Conservation (phyloP, 2,113 vertebrate genomes). For the Daboia siamensis region DNA sequence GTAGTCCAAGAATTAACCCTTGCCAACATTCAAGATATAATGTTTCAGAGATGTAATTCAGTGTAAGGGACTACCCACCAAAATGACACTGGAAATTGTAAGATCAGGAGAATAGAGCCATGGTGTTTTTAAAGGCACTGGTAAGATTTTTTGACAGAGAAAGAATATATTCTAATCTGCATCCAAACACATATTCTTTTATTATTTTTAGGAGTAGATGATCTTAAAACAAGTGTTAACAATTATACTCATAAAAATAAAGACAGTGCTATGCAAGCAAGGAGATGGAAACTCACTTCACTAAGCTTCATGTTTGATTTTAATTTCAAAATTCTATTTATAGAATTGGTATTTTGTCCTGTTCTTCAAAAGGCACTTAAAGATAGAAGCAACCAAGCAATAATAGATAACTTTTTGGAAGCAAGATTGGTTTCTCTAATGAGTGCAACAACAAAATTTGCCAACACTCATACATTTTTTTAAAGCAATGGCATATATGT, state of each 20-base stretch:
- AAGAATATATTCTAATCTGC: conserved; percentile 19
- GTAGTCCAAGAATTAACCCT: neutral
- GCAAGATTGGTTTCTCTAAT: conserved; percentile 39
- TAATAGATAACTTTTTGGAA: conserved; percentile 25
- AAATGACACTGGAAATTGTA: neutral
- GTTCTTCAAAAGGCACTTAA: conserved; percentile 43
- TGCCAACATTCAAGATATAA: conserved; percentile 18
- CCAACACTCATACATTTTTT: neutral
- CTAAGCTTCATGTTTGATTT: conserved; percentile 10
- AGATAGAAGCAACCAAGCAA: conserved; percentile 39
- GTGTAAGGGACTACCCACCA: conserved; percentile 8
- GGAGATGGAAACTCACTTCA: neutral
- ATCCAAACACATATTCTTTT: conserved; percentile 23
- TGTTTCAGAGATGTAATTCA: neutral
- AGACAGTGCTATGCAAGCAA: neutral
- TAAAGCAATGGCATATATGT: neutral
- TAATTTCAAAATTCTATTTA: neutral
- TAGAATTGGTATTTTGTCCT: neutral
- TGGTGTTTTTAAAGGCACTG: conserved; percentile 43
- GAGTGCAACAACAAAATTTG: conserved; percentile 7
- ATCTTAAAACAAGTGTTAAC: conserved; percentile 3
- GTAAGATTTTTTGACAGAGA: conserved; percentile 39
- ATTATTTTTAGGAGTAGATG: conserved; percentile 24
- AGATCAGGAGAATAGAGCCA: conserved; percentile 23
- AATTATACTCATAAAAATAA: conserved; percentile 20